Evolutionary conservation across 2,888 invertebrate genomes (phyloP).

Genomic region (Trichogramma evanescens): DNA sequence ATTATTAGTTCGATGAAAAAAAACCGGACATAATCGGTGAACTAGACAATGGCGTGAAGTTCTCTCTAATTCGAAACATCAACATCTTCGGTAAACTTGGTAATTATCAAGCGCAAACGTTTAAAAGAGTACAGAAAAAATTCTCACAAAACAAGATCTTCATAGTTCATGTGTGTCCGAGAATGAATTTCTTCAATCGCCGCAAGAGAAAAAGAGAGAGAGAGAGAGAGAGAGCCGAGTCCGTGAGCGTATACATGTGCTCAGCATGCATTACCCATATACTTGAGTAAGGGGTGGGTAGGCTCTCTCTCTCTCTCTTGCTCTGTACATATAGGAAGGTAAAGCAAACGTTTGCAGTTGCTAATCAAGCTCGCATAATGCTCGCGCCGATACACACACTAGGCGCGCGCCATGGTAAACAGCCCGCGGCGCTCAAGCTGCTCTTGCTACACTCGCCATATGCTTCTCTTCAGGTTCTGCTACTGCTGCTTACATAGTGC

Average conservation of each 20-base stretch:
- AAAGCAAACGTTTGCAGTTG: slow-evolving; percentile 46
- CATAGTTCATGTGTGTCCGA: no score
- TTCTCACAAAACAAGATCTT: no score
- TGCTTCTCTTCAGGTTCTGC: slow-evolving; percentile 18
- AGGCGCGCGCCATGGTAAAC: slow-evolving; percentile 29
- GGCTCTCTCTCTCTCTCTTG: slow-evolving; percentile 20
- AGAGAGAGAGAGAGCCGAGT: background rate
- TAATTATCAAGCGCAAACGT: no score
- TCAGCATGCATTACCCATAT: no score
- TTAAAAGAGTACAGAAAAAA: no score
- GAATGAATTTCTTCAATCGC: no score
- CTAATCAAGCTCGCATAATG: slow-evolving; percentile 47
- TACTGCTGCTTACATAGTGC: no score
- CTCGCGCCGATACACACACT: slow-evolving; percentile 34
- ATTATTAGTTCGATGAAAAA: no score
- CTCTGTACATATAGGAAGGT: background rate
- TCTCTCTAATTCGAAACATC: no score
- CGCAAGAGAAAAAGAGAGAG: background rate
- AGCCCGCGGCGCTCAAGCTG: slow-evolving; percentile 37
- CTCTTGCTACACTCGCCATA: slow-evolving; percentile 33
- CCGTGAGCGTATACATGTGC: background rate
- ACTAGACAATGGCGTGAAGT: no score
- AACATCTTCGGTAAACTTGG: no score
- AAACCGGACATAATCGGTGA: no score
- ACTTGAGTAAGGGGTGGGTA: slow-evolving; percentile 3